Evolutionary conservation across 2,113 vertebrate genomes (phyloP).

Genomic region (Raphicerus campestris): DNA sequence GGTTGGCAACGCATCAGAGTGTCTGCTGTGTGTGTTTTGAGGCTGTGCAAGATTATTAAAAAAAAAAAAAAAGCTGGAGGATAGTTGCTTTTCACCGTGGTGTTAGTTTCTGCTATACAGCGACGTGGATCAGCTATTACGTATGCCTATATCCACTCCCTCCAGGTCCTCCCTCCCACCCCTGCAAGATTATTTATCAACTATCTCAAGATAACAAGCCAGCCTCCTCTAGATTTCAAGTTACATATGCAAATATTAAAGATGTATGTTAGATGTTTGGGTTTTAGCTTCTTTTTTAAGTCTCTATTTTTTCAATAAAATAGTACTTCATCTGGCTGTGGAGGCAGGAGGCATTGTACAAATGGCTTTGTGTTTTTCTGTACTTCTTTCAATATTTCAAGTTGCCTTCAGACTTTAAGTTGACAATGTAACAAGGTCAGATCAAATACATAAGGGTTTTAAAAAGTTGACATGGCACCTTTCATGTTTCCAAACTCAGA

Average conservation of each 20-base stretch:
- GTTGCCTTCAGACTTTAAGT: neutral
- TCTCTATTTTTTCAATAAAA: neutral
- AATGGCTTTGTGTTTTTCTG: neutral
- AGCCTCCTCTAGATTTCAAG: neutral
- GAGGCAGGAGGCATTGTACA: neutral
- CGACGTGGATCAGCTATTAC: neutral
- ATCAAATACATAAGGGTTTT: neutral
- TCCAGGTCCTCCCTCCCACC: neutral
- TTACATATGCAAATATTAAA: neutral
- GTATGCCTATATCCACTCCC: neutral
- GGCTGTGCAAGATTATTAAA: neutral
- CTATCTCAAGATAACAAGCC: neutral
- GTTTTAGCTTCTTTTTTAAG: neutral
- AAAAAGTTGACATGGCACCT: neutral
- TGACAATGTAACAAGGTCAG: neutral
- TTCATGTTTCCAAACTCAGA: constrained; percentile 25
- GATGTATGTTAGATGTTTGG: neutral
- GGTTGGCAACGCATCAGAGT: fast-evolving
- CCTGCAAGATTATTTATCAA: neutral
- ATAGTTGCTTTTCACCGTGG: neutral
- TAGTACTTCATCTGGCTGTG: neutral
- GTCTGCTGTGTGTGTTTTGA: neutral
- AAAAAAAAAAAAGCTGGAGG: neutral
- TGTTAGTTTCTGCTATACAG: neutral
- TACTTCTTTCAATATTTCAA: neutral